These are phyloP conservation scores for Bergia puertoricense DNA, from an alignment of 92 coral and sea anemone genomes.

Conservation along the genomic window DNA sequence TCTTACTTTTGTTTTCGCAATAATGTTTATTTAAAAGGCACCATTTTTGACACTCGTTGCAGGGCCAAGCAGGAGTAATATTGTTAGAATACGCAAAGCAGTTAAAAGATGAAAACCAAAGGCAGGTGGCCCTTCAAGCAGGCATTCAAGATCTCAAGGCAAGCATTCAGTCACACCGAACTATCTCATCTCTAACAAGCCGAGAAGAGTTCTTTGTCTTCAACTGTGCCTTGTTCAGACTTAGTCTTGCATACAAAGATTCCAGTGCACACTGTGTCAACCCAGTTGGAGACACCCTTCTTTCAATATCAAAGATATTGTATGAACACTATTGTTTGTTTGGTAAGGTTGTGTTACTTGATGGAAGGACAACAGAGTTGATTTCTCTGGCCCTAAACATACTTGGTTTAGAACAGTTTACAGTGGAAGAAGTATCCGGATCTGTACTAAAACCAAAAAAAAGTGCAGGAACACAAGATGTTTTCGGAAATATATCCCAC, in stretches of 20 bases:
- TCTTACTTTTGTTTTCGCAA: not conserved
- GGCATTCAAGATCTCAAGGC: conserved; percentile 80
- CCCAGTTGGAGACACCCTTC: conserved; percentile 47
- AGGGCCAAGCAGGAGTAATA: conserved; percentile 89
- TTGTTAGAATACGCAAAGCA: conserved; percentile 75
- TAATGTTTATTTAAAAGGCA: not conserved
- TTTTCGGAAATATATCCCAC: not conserved
- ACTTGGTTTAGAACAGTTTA: conserved; percentile 61
- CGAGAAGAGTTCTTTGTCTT: conserved; percentile 85
- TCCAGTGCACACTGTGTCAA: conserved; percentile 21
- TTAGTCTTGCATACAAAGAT: conserved; percentile 59
- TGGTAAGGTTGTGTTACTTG: conserved; percentile 56
- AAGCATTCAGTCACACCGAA: conserved; percentile 86
- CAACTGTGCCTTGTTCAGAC: conserved; percentile 75
- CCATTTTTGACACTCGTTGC: not conserved
- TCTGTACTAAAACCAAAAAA: conserved; percentile 3
- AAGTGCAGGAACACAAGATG: not conserved
- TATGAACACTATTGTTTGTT: conserved; percentile 88
- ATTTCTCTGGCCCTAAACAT: conserved; percentile 47
- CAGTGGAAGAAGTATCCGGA: conserved; percentile 24
- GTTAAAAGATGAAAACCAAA: conserved; percentile 43
- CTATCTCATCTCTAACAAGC: conserved; percentile 78
- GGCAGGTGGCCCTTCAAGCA: conserved; percentile 52
- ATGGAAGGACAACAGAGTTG: conserved; percentile 44
- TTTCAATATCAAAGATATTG: conserved; percentile 57